Evolutionary conservation across 2,113 vertebrate species (phyloP).

Genomic region (Craseonycteris thonglongyai): DNA sequence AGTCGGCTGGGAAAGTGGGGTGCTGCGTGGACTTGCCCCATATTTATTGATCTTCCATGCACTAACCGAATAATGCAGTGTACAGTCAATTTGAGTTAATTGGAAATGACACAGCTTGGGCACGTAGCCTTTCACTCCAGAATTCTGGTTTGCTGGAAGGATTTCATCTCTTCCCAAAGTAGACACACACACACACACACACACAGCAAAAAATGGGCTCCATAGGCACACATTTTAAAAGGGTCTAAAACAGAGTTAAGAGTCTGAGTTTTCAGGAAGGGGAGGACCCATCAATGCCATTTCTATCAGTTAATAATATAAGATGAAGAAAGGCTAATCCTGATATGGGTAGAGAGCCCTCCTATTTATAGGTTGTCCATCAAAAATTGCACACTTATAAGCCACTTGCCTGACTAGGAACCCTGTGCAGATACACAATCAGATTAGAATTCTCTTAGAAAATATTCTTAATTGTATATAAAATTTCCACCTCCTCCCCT

Average conservation of each 20-base stretch:
- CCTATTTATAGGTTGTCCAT: not conserved
- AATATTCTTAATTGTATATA: not conserved
- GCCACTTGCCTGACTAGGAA: not conserved
- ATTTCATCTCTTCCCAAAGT: slow-evolving; percentile 80
- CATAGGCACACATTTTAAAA: slow-evolving; percentile 53
- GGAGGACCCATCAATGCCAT: not conserved
- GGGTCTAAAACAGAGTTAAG: slow-evolving; percentile 47
- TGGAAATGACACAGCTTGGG: slow-evolving; percentile 96
- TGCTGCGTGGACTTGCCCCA: slow-evolving; percentile 86
- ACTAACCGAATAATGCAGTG: slow-evolving; percentile 90
- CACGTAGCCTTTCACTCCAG: slow-evolving; percentile 90
- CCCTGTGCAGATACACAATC: not conserved
- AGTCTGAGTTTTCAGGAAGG: not conserved
- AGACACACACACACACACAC: slow-evolving; percentile 78
- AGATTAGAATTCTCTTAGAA: not conserved
- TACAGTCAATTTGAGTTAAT: slow-evolving; percentile 97
- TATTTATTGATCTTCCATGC: slow-evolving; percentile 97
- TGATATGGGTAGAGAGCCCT: not conserved
- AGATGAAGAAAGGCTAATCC: not conserved
- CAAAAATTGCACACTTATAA: not conserved
- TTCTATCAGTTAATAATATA: not conserved
- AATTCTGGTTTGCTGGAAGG: slow-evolving; percentile 88
- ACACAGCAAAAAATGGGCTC: slow-evolving; percentile 67
- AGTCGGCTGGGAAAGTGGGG: slow-evolving; percentile 80
- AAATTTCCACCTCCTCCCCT: not conserved